A percentile compares a stretch with the other conserved stretches of the same genome.
Conservation (phyloP, 2,797 vertebrate genomes). For the Microctenopoma lineatum region DNA sequence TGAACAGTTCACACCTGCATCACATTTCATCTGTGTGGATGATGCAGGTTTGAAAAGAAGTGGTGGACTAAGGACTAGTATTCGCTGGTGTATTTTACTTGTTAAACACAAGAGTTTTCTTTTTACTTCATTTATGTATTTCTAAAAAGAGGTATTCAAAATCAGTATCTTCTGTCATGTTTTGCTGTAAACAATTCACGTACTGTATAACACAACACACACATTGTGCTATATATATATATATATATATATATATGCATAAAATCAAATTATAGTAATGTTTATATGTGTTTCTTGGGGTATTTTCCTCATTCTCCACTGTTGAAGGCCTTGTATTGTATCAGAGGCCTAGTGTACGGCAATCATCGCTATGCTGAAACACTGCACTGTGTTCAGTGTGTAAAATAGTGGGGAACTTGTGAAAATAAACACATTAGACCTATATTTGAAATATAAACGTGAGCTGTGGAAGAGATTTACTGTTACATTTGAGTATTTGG, state of each 20-base stretch:
- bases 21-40: not conserved
- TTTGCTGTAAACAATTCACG: conserved; percentile 46
- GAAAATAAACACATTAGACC: conserved; percentile 1
- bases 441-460: conserved; percentile 5
- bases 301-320: not conserved
- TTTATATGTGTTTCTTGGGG: not conserved
- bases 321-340: conserved; percentile 6
- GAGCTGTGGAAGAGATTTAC: not conserved
- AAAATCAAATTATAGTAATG: conserved; percentile 10
- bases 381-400: conserved; percentile 7
- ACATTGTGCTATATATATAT: not conserved
- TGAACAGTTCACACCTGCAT: not conserved
- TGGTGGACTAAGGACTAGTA: conserved; percentile 31
- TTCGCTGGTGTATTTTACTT: conserved; percentile 16
- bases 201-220: conserved; percentile 40
- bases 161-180: conserved; percentile 36
- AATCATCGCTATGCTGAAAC: not conserved
- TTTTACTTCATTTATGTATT: conserved; percentile 27
- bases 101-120: conserved; percentile 16
- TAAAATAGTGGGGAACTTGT: not conserved
- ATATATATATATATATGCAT: conserved; percentile 2
- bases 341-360: not conserved
- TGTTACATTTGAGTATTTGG: conserved; percentile 6
- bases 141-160: conserved; percentile 24
- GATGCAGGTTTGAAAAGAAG: conserved; percentile 21